phyloP scores from a whole-genome alignment of 2,797 vertebrate genomes.

The Mionectes olivaceus region DNA sequence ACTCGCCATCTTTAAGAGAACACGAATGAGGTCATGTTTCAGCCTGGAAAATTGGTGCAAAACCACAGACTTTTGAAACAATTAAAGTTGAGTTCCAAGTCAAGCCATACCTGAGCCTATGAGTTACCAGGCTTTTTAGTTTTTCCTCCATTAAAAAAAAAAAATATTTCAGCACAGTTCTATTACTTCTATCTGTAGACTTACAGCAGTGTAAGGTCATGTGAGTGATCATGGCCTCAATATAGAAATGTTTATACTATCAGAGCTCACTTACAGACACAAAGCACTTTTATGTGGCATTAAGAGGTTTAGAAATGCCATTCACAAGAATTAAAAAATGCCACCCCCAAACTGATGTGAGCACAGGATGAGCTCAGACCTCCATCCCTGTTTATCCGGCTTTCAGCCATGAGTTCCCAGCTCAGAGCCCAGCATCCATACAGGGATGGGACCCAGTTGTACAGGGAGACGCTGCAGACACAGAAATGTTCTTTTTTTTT shows the following conservation, averaged over 20 bases:
- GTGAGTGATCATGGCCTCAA: neutral
- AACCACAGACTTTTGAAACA: neutral
- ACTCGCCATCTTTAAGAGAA: neutral
- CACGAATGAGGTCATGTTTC: neutral
- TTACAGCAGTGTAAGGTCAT: neutral
- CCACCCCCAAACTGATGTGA: neutral
- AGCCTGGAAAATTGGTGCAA: neutral
- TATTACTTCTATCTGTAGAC: neutral
- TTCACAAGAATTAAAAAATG: neutral
- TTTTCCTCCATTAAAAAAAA: neutral
- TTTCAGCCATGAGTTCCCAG: neutral
- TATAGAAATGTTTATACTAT: neutral
- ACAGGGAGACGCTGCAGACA: neutral
- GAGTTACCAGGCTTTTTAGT: neutral
- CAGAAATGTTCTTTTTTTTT: neutral
- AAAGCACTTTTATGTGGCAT: neutral
- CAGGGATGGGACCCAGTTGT: rapidly evolving
- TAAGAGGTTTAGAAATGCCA: neutral
- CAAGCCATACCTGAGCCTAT: neutral
- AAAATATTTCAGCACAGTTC: neutral
- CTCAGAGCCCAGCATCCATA: rapidly evolving
- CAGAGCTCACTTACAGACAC: neutral
- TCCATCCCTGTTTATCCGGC: neutral
- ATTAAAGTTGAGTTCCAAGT: neutral
- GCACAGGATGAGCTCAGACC: neutral